These are phyloP conservation scores for Azemiops feae DNA, from an alignment of 2,113 vertebrate genomes.

Conservation along the genomic window DNA sequence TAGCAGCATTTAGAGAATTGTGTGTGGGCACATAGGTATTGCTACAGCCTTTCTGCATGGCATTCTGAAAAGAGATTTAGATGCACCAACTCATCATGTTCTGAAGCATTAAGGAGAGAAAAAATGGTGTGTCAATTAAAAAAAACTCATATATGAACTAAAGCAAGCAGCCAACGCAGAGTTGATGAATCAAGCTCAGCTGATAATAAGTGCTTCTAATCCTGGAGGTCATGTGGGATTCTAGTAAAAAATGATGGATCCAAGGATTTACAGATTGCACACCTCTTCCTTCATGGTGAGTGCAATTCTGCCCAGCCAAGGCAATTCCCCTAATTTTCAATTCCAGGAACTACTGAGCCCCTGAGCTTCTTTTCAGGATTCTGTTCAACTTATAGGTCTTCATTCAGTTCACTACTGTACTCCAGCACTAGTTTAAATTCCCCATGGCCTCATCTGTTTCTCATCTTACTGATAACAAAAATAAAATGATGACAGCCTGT, in stretches of 20 bases:
- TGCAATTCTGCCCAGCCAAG: neutral
- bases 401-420: neutral
- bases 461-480: neutral
- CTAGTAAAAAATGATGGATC: neutral
- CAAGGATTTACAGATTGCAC: neutral
- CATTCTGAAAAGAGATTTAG: neutral
- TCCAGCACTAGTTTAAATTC: neutral
- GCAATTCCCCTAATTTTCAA: neutral
- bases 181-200: neutral
- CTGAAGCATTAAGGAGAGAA: neutral
- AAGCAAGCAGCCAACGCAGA: neutral
- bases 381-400: neutral
- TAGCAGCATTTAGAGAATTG: neutral
- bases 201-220: neutral
- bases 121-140: neutral
- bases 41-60: neutral
- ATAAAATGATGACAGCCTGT: neutral
- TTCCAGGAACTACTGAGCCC: neutral
- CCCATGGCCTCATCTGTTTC: neutral
- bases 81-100: neutral
- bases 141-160: neutral
- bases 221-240: neutral
- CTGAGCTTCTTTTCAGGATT: neutral
- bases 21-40: neutral
- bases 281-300: neutral